These are phyloP conservation scores for Potorous gilbertii DNA, from an alignment of 2,797 vertebrate species.

Conservation along the genomic window DNA sequence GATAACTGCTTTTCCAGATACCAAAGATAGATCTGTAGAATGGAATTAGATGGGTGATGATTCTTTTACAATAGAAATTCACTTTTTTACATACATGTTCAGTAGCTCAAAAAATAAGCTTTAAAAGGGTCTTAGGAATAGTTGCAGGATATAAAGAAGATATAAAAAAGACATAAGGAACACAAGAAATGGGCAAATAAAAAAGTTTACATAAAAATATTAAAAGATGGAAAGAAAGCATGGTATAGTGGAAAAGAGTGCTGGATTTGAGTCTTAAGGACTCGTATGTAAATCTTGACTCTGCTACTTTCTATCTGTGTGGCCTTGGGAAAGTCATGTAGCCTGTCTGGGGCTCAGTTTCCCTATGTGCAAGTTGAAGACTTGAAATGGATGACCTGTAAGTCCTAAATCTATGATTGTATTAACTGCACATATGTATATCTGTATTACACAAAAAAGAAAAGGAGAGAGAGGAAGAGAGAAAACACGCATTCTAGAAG, in stretches of 20 bases:
- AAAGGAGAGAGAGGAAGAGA: no score
- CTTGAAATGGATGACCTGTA: background rate
- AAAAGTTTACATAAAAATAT: background rate
- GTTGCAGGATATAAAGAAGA: background rate
- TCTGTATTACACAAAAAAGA: no score
- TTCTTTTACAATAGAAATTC: background rate
- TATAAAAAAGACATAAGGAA: background rate
- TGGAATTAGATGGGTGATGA: background rate
- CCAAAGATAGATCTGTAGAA: background rate
- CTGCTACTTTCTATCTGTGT: background rate
- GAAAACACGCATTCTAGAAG: background rate
- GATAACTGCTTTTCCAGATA: background rate
- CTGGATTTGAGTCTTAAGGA: background rate
- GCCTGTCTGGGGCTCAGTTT: background rate
- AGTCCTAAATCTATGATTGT: background rate
- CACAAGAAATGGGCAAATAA: background rate
- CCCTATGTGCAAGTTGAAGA: background rate
- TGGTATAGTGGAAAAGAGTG: background rate
- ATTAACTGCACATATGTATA: no score
- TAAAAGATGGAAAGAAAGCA: background rate
- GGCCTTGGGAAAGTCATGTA: background rate
- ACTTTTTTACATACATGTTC: background rate
- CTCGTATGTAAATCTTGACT: background rate
- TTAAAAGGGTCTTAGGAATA: background rate
- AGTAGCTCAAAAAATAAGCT: background rate